phyloP scores from a whole-genome alignment of 1,140 invertebrate species.

The Melanaphis sacchari region DNA sequence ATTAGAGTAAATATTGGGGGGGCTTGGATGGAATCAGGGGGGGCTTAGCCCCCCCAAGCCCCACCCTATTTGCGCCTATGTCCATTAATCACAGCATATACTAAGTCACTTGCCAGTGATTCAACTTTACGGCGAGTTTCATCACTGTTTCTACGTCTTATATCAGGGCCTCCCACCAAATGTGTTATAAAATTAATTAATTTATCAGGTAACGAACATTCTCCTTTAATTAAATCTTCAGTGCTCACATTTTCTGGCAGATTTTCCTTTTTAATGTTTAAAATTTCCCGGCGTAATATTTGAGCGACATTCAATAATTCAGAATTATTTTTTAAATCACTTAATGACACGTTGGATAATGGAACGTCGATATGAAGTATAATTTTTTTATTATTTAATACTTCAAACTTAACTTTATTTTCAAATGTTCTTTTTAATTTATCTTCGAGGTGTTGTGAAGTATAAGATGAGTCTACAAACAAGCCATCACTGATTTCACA shows the following conservation, averaged over 20 bases:
- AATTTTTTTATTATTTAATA: slow-evolving; percentile 27
- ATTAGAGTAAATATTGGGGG: too few relatives aligned
- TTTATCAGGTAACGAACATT: neutral
- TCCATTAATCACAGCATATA: slow-evolving; percentile 60
- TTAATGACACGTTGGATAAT: neutral
- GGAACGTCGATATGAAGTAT: neutral
- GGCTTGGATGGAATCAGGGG: too few relatives aligned
- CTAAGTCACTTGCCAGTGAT: neutral
- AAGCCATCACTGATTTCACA: neutral
- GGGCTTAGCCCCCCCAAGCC: too few relatives aligned
- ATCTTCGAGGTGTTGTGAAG: neutral
- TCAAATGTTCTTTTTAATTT: neutral
- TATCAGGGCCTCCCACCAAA: neutral
- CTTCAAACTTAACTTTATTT: neutral
- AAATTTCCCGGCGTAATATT: neutral
- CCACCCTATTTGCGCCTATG: too few relatives aligned
- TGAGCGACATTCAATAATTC: slow-evolving; percentile 5
- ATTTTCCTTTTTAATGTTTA: slow-evolving; percentile 7
- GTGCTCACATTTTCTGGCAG: neutral
- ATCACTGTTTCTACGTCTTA: neutral
- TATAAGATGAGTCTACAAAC: neutral
- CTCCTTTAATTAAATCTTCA: neutral
- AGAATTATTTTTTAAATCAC: slow-evolving; percentile 10
- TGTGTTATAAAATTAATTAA: slow-evolving; percentile 9
- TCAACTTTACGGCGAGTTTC: slow-evolving; percentile 12